Conservation (phyloP, 2,888 invertebrate genomes). For the Fissipunctia ypsillon region DNA sequence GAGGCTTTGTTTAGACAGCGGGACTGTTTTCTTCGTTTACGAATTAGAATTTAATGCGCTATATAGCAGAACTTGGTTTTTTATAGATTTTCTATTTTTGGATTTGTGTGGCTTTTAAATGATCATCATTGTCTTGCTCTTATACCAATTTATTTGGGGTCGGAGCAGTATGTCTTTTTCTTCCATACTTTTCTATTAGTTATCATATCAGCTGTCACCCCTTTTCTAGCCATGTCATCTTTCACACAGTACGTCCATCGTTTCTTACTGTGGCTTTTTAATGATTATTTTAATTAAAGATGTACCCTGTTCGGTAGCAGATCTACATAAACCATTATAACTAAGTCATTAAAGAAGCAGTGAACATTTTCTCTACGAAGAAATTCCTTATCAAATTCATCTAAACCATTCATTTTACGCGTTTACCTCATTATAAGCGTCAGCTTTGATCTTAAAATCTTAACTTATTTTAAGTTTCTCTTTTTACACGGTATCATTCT, state of each 20-base stretch:
- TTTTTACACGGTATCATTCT: not conserved
- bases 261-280: not conserved
- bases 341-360: not conserved
- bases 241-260: not conserved
- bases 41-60: conserved; percentile 22
- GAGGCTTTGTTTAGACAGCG: conserved; percentile 47
- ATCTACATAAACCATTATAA: not conserved
- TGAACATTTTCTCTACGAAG: conserved; percentile 4
- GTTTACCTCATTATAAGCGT: conserved; percentile 15
- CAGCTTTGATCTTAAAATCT: conserved; percentile 16
- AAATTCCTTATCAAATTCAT: conserved; percentile 34
- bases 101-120: conserved; percentile 3
- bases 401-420: not conserved
- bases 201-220: not conserved
- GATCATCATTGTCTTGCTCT: not conserved
- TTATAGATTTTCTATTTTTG: conserved; percentile 34
- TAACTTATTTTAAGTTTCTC: not conserved
- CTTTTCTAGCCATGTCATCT: not conserved
- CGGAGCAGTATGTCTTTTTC: not conserved
- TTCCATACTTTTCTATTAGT: not conserved
- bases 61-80: conserved; percentile 10
- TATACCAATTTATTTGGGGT: not conserved
- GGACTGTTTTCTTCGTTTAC: conserved; percentile 23
- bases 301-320: not conserved
- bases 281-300: not conserved